Conservation (phyloP, 2,797 vertebrate species). For the Chaenodraco wilsoni region DNA sequence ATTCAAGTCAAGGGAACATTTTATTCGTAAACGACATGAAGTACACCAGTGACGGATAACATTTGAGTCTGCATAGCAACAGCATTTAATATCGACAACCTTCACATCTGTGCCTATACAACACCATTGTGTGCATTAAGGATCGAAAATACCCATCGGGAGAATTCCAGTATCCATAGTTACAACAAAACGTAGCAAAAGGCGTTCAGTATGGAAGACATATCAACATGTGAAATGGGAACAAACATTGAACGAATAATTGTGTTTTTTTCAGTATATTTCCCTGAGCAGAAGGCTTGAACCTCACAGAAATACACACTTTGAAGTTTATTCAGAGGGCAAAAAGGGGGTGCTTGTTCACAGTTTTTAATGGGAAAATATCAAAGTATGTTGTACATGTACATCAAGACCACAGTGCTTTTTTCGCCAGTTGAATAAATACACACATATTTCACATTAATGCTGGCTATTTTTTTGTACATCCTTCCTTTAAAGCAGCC, state of each 20-base stretch:
- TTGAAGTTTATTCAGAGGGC: conserved; percentile 25
- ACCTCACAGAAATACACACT: conserved; percentile 31
- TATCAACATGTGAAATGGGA: conserved; percentile 31
- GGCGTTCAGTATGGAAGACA: conserved; percentile 49
- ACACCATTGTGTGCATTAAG: neutral
- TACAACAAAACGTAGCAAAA: neutral
- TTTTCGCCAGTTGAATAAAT: conserved; percentile 7
- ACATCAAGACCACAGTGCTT: neutral
- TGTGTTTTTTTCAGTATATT: conserved; percentile 43
- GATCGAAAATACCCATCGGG: neutral
- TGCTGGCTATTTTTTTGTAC: neutral
- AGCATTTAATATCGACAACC: conserved; percentile 16
- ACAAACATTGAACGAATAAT: conserved; percentile 30
- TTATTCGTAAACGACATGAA: conserved; percentile 30
- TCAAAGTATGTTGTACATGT: neutral
- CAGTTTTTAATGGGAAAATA: neutral
- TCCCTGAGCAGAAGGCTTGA: conserved; percentile 73
- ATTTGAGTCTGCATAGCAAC: conserved; percentile 46
- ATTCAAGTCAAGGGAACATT: conserved; percentile 12
- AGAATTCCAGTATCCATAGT: neutral
- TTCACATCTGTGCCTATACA: conserved; percentile 8
- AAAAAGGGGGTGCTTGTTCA: neutral
- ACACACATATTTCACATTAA: neutral
- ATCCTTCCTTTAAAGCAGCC: neutral
- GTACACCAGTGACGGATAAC: conserved; percentile 7